Percentiles rank a stretch among this genome's conserved stretches.
Evolutionary conservation across 2,113 vertebrate genomes (phyloP).

Genomic region (Grus americana): DNA sequence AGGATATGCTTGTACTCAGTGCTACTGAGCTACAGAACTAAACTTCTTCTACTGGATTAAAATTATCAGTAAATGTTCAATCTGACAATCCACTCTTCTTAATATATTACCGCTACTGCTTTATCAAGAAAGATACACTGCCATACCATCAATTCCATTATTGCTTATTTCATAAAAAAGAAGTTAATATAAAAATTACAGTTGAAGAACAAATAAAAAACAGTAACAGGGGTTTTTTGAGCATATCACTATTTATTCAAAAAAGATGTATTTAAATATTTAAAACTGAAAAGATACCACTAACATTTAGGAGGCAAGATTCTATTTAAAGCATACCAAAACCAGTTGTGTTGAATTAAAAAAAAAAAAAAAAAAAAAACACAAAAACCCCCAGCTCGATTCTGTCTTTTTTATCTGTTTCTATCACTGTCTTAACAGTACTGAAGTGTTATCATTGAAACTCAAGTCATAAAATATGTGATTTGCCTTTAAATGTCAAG

Average conservation of each 20-base stretch:
- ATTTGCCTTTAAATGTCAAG: constrained; percentile 28
- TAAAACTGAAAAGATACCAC: not conserved
- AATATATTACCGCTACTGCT: too few species aligned
- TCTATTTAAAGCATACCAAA: not conserved
- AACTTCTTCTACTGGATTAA: not conserved
- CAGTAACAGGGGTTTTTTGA: not conserved
- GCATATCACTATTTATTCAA: not conserved
- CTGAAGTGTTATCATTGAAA: not conserved
- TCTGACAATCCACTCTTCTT: not conserved
- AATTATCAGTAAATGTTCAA: not conserved
- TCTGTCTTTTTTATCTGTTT: not conserved
- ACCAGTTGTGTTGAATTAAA: not conserved
- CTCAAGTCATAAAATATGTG: not conserved
- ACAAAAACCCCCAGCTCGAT: not conserved
- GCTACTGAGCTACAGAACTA: not conserved
- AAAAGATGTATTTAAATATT: not conserved
- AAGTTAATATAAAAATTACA: not conserved
- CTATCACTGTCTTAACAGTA: not conserved
- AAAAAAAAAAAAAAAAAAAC: not conserved
- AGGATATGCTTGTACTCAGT: not conserved
- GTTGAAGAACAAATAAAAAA: not conserved
- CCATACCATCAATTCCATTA: not conserved
- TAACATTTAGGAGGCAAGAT: not conserved
- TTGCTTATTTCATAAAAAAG: not conserved
- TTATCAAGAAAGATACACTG: not conserved